These are phyloP conservation scores for Lepidochitona cinerea DNA, from an alignment of 2,888 invertebrate genomes.

Conservation along the genomic window DNA sequence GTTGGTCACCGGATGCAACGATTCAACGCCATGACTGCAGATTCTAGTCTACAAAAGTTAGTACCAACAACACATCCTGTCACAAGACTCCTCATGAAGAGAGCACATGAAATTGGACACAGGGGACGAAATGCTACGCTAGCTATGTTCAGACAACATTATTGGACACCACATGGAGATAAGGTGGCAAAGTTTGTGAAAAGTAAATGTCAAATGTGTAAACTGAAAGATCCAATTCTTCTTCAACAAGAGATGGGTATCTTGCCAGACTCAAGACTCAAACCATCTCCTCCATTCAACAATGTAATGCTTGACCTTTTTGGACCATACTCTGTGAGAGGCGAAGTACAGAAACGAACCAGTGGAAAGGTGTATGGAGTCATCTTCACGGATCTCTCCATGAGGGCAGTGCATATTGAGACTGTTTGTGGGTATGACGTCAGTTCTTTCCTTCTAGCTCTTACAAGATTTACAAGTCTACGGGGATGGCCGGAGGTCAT, in stretches of 20 bases:
- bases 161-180: constrained; percentile 7
- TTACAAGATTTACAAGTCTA: constrained; percentile 2
- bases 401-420: constrained; percentile 11
- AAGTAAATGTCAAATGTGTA: constrained; percentile 1
- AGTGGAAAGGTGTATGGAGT: neutral
- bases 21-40: constrained; percentile 5
- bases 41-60: neutral
- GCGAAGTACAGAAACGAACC: neutral
- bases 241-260: neutral
- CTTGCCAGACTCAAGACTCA: neutral
- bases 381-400: constrained; percentile 7
- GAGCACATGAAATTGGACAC: constrained; percentile 5
- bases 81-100: neutral
- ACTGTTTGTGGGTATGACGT: constrained; percentile 9
- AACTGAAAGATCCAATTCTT: neutral
- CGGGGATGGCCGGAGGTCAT: constrained; percentile 11
- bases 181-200: neutral
- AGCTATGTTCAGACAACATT: neutral
- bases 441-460: neutral
- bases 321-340: neutral
- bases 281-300: constrained; percentile 3
- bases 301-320: constrained; percentile 6
- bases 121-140: constrained; percentile 5
- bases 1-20: neutral
- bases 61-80: neutral